A percentile compares a stretch with the other conserved stretches of the same genome.
Evolutionary conservation across 2,888 invertebrate species (phyloP).

Genomic region (Gnatocerus cornutus): DNA sequence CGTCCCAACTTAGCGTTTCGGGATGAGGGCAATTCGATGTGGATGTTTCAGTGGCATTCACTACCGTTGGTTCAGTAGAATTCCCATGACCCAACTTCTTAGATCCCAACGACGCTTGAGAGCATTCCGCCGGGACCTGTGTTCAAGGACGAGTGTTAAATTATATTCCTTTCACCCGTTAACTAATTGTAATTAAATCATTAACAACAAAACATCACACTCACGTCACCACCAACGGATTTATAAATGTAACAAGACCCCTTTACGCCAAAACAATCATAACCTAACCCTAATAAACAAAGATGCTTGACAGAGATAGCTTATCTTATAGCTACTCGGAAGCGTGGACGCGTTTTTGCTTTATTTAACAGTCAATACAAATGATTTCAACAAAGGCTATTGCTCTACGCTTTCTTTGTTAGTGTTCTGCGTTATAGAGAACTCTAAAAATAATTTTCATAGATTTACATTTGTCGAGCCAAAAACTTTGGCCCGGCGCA

Average conservation of each 20-base stretch:
- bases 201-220: conserved; percentile 31
- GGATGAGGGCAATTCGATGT: conserved; percentile 60
- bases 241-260: conserved; percentile 28
- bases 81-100: conserved; percentile 47
- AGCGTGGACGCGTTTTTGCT: conserved; percentile 24
- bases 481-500: neutral
- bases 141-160: conserved; percentile 40
- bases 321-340: conserved; percentile 27
- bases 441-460: too few relatives aligned
- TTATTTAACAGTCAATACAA: conserved; percentile 11
- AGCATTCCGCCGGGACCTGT: conserved; percentile 45
- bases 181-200: conserved; percentile 41
- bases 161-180: conserved; percentile 32
- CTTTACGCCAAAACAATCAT: conserved; percentile 6
- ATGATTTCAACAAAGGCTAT: too few relatives aligned
- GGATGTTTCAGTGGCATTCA: conserved; percentile 42
- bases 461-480: too few relatives aligned
- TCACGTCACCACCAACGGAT: conserved; percentile 37
- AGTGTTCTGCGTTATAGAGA: too few relatives aligned
- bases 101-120: conserved; percentile 44
- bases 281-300: conserved; percentile 38
- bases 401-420: too few relatives aligned
- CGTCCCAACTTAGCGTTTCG: conserved; percentile 75
- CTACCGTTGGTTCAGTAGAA: conserved; percentile 37
- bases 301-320: conserved; percentile 29